Percentiles rank a stretch among this genome's conserved stretches.
phyloP scores from a whole-genome alignment of 64 coral and sea anemone species.

The Hydrozoanthus tunicans region DNA sequence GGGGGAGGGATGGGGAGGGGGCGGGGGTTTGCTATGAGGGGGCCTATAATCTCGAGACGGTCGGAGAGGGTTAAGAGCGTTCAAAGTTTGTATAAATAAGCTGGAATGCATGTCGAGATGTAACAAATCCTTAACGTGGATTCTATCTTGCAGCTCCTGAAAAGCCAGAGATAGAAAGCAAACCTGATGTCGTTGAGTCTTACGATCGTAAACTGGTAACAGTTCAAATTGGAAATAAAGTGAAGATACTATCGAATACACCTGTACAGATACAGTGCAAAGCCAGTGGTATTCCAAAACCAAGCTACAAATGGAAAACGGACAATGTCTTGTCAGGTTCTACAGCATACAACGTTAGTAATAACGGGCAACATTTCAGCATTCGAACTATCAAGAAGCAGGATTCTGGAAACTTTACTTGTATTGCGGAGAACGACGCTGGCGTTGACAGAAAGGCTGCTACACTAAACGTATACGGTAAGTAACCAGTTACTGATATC shows the following conservation, averaged over 20 bases:
- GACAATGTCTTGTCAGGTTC: background rate
- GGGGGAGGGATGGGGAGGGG: too few species aligned
- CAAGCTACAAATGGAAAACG: slow-evolving; percentile 10
- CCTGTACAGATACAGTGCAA: slow-evolving; percentile 29
- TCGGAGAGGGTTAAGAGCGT: too few species aligned
- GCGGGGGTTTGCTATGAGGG: too few species aligned
- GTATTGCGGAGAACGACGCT: slow-evolving; percentile 39
- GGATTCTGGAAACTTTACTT: slow-evolving; percentile 18
- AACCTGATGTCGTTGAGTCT: slow-evolving; percentile 4
- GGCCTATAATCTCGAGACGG: too few species aligned
- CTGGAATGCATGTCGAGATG: too few species aligned
- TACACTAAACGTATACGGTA: slow-evolving; percentile 20
- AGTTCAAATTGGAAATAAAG: slow-evolving; percentile 29
- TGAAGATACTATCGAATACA: slow-evolving; percentile 22
- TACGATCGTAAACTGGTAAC: slow-evolving; percentile 27
- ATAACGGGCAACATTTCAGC: background rate
- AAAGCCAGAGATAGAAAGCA: slow-evolving; percentile 27
- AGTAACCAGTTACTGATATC: background rate
- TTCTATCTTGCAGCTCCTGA: slow-evolving; percentile 39
- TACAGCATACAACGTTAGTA: background rate
- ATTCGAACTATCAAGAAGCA: background rate
- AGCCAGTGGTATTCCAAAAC: slow-evolving; percentile 17
- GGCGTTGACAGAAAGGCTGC: slow-evolving; percentile 24
- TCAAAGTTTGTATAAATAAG: too few species aligned
- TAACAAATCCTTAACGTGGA: too few species aligned